Evolutionary conservation across 2,113 vertebrate species (phyloP).

Genomic region (Oryzias curvinotus): DNA sequence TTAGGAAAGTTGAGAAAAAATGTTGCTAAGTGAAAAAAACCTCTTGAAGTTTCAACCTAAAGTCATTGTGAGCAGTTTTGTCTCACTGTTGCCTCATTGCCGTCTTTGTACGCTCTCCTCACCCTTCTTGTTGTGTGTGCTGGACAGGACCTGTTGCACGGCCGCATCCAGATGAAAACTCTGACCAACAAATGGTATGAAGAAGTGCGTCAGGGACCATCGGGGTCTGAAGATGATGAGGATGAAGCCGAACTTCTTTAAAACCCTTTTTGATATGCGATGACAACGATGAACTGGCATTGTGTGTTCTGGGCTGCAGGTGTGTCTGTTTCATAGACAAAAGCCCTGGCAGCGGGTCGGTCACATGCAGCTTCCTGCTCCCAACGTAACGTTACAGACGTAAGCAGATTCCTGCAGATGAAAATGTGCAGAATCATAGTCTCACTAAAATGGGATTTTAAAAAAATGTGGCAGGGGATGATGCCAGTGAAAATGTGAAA

Average conservation of each 20-base stretch:
- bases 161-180: slow-evolving; percentile 97
- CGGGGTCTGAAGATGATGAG: slow-evolving; percentile 93
- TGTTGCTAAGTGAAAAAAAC: too few species aligned
- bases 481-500: slow-evolving; percentile 16
- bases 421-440: slow-evolving; percentile 15
- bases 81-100: background rate
- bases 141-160: slow-evolving; percentile 88
- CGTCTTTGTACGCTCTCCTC: background rate
- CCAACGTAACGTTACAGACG: slow-evolving; percentile 8
- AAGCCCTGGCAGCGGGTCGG: slow-evolving; percentile 7
- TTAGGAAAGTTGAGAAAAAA: too few species aligned
- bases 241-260: slow-evolving; percentile 92
- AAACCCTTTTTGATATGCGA: slow-evolving; percentile 21
- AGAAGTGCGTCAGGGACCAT: slow-evolving; percentile 96
- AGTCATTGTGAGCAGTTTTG: background rate
- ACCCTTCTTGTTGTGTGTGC: background rate
- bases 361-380: slow-evolving; percentile 18
- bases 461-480: slow-evolving; percentile 15
- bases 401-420: background rate
- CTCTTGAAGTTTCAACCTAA: too few species aligned
- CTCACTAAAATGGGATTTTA: slow-evolving; percentile 6
- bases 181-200: slow-evolving; percentile 99
- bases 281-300: slow-evolving; percentile 15
- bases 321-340: background rate
- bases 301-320: slow-evolving; percentile 7